Base-by-base conservation (phyloP, 1,140 invertebrate genomes). In the Ceratoteleas bidentatus region DNA sequence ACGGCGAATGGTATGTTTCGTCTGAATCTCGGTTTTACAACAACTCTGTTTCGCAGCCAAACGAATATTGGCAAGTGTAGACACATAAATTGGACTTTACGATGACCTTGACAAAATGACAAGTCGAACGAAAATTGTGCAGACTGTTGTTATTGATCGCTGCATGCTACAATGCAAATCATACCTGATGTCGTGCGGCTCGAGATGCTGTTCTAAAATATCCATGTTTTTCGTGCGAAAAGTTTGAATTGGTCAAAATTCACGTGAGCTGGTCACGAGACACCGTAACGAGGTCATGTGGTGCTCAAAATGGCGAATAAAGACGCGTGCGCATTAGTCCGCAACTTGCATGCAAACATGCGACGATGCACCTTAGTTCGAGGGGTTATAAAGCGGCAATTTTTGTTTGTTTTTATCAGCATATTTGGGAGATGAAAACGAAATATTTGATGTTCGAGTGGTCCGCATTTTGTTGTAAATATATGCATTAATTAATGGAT, bases 211-310 rank as follows among this genome's bases (percentile, higher is more conserved):
- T 78, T 91, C 91, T 87, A 92, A 86, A 82, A 92, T 91, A 83
- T 92, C 91, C 91, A 92, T 92, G 86, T 84, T 86, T 87, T 85
- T 84, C 78, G 78, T 68, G 69, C 47, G 88, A 87, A 88, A 90
- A 87, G 89, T 92, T 92, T 91, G 90, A 92, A 92, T 92, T 86
- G 89, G 88, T 88, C 88, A 88, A 92, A 91, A 91, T 92, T 92
- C 91, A 92, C 91, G 91, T 92, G 91, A 91, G 90, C 87, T 91
- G 91, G 91, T 92, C 91, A 91, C 91, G 91, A 90, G 91, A 91
- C 90, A 90, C 91, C 85, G 84, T 89, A 91, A 90, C 87, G 90
- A 91, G 90, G 91, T 92, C 91, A 92, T 91, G 91, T 92, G 91
- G 90, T 91, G 80, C 79, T 86, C 81, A 91, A 91, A 84, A 92